Base-by-base conservation (phyloP, 2,113 vertebrate species). In the Lagopus muta region DNA sequence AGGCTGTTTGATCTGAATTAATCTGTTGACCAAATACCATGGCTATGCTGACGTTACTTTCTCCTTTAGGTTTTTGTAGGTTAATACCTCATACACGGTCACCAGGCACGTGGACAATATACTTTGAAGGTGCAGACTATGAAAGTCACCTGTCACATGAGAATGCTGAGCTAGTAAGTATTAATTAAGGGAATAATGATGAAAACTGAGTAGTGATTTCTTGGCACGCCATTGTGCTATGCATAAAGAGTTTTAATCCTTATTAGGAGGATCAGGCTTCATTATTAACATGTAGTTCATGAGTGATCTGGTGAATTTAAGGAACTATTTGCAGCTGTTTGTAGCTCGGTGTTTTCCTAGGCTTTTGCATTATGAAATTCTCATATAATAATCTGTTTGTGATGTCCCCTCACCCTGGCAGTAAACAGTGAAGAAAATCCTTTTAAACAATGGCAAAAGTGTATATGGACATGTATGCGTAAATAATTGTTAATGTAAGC, bases 51-150 rank as follows among this genome's bases (percentile, higher is more conserved):
- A 36, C 47, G 14, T 43, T 54, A 45, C 48, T 64, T 16, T 91
- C 16, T 67, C 50, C 20, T 90, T 1, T 66, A 99, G 99, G 99
- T 10, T 99, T 99, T 80, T 99, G 99, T 95, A 98, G 99, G 45
- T 91, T 99, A 62, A 96, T 84, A 2, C 98, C 99, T 73, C 99
- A 99, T 73, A 92, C 98, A 13, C 98, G 98, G 6, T 99, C 99
- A 3, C 99, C 99, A 5, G 99, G 99, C 10, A 99, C 98, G 0
- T 99, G 99, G 99, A 99, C 99, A 2, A 97, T 99, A 92, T 98
- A 99, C 92, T 99, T 99, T 28, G 99, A 99, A 96, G 99, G 99
- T 78, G 98, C 98, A 13, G 98, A 99, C 94, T 99, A 98, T 15
- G 99, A 99, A 91, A 99, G 97, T 94, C 99, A 99, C 93, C 97